Evolutionary conservation across 1,140 invertebrate genomes (phyloP).

Genomic region (Laodelphax striatellus): DNA sequence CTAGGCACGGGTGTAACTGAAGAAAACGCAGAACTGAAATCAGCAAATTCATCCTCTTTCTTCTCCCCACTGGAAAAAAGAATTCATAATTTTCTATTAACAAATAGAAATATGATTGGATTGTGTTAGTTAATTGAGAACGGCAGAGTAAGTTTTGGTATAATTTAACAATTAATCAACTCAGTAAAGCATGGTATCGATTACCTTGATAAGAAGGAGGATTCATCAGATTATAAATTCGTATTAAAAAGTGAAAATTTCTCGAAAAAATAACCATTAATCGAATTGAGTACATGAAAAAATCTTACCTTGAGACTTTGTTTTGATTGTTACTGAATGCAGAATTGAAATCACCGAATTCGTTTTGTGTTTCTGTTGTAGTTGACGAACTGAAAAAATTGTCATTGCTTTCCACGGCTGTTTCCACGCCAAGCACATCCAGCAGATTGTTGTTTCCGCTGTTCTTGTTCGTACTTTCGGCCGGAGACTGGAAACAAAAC

Average conservation of each 20-base stretch:
- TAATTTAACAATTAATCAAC: too few relatives aligned
- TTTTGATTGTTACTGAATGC: slow-evolving; percentile 42
- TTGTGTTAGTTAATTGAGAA: too few relatives aligned
- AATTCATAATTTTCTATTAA: slow-evolving; percentile 32
- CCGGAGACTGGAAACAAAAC: too few relatives aligned
- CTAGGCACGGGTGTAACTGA: not conserved
- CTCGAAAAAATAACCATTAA: slow-evolving; percentile 6
- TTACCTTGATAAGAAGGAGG: too few relatives aligned
- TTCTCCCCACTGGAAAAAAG: slow-evolving; percentile 4
- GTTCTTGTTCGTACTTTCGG: too few relatives aligned
- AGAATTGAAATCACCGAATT: slow-evolving; percentile 72
- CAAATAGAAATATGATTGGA: too few relatives aligned
- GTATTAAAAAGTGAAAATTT: too few relatives aligned
- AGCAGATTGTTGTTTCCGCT: not conserved
- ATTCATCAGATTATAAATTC: too few relatives aligned
- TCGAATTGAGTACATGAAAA: not conserved
- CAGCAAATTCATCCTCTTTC: slow-evolving; percentile 50
- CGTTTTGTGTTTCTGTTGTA: slow-evolving; percentile 36
- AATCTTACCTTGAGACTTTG: slow-evolving; percentile 16
- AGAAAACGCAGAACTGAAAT: slow-evolving; percentile 58
- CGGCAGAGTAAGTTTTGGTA: too few relatives aligned
- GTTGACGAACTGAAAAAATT: slow-evolving; percentile 42
- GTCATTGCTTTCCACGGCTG: slow-evolving; percentile 13
- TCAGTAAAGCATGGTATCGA: too few relatives aligned
- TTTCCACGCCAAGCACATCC: not conserved